Conservation (phyloP, 1,140 invertebrate genomes). For the Phocides pigmalion region DNA sequence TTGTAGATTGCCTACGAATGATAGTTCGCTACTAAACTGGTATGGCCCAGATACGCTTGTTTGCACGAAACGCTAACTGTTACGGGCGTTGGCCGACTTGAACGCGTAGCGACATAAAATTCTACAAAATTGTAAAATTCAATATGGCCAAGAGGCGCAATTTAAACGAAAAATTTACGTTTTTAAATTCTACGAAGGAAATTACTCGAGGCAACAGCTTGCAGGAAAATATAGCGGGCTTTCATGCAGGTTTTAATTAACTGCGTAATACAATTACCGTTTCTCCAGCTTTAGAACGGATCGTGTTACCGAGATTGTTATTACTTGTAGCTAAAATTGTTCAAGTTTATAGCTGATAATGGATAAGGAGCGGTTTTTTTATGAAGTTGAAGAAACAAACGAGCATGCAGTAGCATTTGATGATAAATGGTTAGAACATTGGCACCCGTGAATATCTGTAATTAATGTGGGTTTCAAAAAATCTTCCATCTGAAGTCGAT, state of each 20-base stretch:
- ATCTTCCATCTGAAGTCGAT: too few species aligned
- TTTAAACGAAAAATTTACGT: background rate
- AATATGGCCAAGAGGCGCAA: background rate
- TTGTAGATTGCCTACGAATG: constrained; percentile 19
- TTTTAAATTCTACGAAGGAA: constrained; percentile 5
- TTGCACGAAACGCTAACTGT: constrained; percentile 59
- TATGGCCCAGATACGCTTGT: constrained; percentile 51
- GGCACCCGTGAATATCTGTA: too few species aligned
- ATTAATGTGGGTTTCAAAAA: too few species aligned
- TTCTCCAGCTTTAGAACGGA: background rate
- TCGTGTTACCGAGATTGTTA: background rate
- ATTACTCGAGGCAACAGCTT: constrained; percentile 4
- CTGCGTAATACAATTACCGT: background rate
- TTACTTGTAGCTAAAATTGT: background rate
- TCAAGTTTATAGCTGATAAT: background rate
- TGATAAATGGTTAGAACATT: too few species aligned
- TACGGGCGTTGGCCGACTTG: constrained; percentile 40
- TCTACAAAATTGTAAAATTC: constrained; percentile 23
- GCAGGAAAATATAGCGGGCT: constrained; percentile 6
- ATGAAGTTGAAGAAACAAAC: too few species aligned
- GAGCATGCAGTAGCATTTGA: too few species aligned
- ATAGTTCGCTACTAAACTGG: constrained; percentile 17
- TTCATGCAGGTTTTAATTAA: constrained; percentile 16
- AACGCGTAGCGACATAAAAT: constrained; percentile 6
- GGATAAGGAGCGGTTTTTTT: too few species aligned